Conservation (phyloP, 2,888 invertebrate genomes). For the Globia sparganii region DNA sequence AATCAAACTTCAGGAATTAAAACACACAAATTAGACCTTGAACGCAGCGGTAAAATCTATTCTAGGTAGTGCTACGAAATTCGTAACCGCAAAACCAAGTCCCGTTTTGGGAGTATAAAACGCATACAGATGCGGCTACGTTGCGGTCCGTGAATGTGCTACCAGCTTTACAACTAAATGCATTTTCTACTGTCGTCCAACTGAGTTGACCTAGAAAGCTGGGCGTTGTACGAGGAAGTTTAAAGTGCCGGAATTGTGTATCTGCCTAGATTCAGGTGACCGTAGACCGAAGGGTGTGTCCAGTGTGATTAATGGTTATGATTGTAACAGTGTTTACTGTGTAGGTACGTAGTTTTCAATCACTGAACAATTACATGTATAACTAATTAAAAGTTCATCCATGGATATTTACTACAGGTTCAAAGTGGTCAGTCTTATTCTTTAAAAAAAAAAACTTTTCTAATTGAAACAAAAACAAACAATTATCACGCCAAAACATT, state of each 20-base stretch:
- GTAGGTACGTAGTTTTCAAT: not conserved
- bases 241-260: conserved; percentile 60
- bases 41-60: not conserved
- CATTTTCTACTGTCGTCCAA: conserved; percentile 67
- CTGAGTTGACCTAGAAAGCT: conserved; percentile 64
- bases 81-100: conserved; percentile 21
- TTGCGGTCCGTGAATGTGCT: conserved; percentile 45
- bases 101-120: conserved; percentile 29
- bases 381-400: not conserved
- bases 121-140: conserved; percentile 22
- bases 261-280: conserved; percentile 46
- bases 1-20: not conserved
- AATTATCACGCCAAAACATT: not conserved
- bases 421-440: too few relatives aligned
- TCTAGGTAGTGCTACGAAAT: conserved; percentile 12
- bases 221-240: conserved; percentile 62
- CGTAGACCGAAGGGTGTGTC: not conserved
- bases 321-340: not conserved
- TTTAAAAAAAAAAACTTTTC: not conserved
- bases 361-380: not conserved
- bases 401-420: not conserved
- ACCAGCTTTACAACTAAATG: conserved; percentile 60
- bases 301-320: not conserved
- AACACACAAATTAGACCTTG: not conserved
- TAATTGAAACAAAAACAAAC: not conserved